Evolutionary conservation across 2,797 vertebrate genomes (phyloP), one percentile per base, ranked within the genome.

Genomic region (Balearica regulorum): DNA sequence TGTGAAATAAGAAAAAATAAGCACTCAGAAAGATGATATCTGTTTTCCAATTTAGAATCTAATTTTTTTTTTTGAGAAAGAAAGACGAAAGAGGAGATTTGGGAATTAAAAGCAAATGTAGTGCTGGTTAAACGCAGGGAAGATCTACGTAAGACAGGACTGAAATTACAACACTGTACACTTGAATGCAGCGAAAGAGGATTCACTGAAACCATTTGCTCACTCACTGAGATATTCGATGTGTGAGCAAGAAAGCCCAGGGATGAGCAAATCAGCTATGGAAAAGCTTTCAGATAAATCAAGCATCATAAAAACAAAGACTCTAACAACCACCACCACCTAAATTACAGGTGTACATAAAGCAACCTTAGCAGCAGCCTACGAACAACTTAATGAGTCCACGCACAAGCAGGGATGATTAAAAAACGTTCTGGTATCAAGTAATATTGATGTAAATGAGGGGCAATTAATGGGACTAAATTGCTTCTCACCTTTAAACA

Each of bases 251-350:
- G 10, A 71, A 83, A 46, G 65, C 5, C 2, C n/a, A 43, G 43
- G 9, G 35, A 13, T 13, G 48, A 35, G 15, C 14, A 43, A 29
- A 35, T 6, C 21, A 44, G 19, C 15, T 33, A 7, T 0, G 8
- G 62, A 44, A 79, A 85, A 83, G 21, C 79, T 60, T 83, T 12
- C 39, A 20, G 53, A 39, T 24, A 64, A 51, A 68, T 9, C n/a
- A 39, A n/a, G 7, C 6, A 19, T 3, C 13, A 5, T 1, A 24
- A 77, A 70, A 69, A 14, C 25, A 16, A 76, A 48, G 79, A 10
- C 16, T 28, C 0, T 13, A 28, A n/a, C 28, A 1, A 22, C 19
- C 9, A 4, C 15, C 17, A 54, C 5, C n/a, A 46, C 39, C 48
- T 48, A 16, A 72, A 69, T 10, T 10, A 29, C 6, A 26, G 8